Evolutionary conservation across 2,888 invertebrate genomes (phyloP).

Genomic region (Drosophila leonis): DNA sequence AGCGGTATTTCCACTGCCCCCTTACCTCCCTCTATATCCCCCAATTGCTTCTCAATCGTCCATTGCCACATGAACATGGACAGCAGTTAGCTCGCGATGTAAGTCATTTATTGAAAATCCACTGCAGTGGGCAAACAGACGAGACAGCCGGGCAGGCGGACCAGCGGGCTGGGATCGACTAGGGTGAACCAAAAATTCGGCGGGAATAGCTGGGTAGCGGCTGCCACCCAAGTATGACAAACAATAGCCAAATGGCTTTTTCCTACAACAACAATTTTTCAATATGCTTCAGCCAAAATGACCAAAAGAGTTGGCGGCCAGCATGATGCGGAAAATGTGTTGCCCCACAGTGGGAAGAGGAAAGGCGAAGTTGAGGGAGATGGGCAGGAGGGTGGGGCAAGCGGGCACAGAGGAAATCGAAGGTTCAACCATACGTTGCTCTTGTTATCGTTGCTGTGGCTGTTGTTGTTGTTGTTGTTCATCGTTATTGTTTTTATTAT

Average conservation of each 20-base stretch:
- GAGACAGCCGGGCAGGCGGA: no score
- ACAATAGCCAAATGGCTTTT: conserved; percentile 78
- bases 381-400: not conserved
- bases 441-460: conserved; percentile 13
- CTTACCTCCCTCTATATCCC: no score
- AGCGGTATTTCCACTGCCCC: not conserved
- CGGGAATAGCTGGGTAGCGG: conserved; percentile 10
- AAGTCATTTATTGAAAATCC: conserved; percentile 78
- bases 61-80: conserved; percentile 37
- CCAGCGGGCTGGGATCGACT: not conserved
- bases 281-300: conserved; percentile 72
- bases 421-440: conserved; percentile 18
- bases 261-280: conserved; percentile 76
- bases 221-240: conserved; percentile 68
- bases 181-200: conserved; percentile 7
- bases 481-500: conserved; percentile 72
- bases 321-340: conserved; percentile 32
- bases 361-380: not conserved
- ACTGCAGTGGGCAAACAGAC: conserved; percentile 37
- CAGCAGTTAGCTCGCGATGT: conserved; percentile 59
- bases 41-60: not conserved
- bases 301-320: conserved; percentile 59
- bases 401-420: not conserved
- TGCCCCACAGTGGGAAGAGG: not conserved
- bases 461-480: conserved; percentile 19